A percentile compares a stretch with the other conserved stretches of the same genome.
Conservation (phyloP, 53 echinoderm and acorn worm species). For the Holothuria scabra region DNA sequence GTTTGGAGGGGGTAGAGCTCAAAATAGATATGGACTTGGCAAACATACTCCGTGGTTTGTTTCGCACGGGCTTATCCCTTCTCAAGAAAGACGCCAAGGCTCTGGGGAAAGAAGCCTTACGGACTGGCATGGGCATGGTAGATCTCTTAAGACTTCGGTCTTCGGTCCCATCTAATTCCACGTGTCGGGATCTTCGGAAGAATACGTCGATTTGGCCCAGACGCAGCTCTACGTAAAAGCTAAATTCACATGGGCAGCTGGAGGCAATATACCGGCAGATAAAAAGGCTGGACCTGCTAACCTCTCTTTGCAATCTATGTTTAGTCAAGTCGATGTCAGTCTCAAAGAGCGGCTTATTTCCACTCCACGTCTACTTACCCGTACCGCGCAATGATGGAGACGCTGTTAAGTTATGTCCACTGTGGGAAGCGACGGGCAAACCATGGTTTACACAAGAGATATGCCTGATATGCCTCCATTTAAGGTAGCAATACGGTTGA, state of each 20-base stretch:
- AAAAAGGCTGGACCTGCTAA: constrained; percentile 35
- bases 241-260: constrained; percentile 30
- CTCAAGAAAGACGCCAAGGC: no score
- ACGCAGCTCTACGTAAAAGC: constrained; percentile 58
- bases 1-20: no score
- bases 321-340: no score
- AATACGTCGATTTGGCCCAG: constrained; percentile 62
- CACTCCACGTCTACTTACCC: constrained; percentile 58
- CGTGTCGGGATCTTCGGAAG: constrained; percentile 54
- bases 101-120: no score
- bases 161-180: constrained; percentile 56
- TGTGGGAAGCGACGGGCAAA: constrained; percentile 66
- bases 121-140: no score
- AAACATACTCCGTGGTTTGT: no score
- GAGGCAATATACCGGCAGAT: not conserved
- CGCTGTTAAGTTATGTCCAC: constrained; percentile 58
- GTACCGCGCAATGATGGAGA: constrained; percentile 67
- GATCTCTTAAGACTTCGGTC: constrained; percentile 16
- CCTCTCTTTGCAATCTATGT: constrained; percentile 69
- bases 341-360: constrained; percentile 32
- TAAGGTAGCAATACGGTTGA: constrained; percentile 21
- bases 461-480: no score
- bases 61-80: no score
- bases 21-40: no score
- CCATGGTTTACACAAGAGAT: no score